Conservation (phyloP, 2,113 vertebrate species). For the Ascaphus truei region DNA sequence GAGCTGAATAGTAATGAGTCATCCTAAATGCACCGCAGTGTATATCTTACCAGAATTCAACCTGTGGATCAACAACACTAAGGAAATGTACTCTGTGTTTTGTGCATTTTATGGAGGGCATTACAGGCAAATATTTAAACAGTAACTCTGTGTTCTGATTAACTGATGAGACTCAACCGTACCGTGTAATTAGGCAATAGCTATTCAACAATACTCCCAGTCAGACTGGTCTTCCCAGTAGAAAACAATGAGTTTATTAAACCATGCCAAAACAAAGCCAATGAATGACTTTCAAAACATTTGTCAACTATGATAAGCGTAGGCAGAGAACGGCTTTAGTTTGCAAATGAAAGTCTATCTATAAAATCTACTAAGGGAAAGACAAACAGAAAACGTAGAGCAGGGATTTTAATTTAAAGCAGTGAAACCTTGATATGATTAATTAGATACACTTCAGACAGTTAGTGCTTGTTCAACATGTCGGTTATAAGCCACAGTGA, state of each 20-base stretch:
- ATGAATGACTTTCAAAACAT: conserved; percentile 19
- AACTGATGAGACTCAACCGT: background rate
- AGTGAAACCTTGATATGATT: background rate
- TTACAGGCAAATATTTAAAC: conserved; percentile 26
- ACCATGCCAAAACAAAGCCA: conserved; percentile 21
- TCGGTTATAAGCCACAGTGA: conserved; percentile 4
- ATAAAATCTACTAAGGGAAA: background rate
- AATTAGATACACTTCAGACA: background rate
- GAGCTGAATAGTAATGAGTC: too few species aligned
- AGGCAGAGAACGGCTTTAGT: background rate
- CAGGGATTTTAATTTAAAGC: background rate
- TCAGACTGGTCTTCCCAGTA: conserved; percentile 7
- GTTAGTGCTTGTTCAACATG: background rate
- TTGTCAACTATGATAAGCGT: conserved; percentile 9
- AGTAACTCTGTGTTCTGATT: conserved; percentile 15
- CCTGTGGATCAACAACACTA: background rate
- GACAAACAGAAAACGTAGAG: background rate
- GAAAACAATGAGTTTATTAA: conserved; percentile 19
- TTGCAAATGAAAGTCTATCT: conserved; percentile 6
- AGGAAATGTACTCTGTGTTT: background rate
- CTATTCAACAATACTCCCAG: background rate
- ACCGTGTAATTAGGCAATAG: background rate
- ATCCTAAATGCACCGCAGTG: background rate
- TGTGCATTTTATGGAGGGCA: background rate
- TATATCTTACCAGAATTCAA: background rate